phyloP scores from a whole-genome alignment of 2,113 vertebrate genomes.

The Setophaga kirtlandii region DNA sequence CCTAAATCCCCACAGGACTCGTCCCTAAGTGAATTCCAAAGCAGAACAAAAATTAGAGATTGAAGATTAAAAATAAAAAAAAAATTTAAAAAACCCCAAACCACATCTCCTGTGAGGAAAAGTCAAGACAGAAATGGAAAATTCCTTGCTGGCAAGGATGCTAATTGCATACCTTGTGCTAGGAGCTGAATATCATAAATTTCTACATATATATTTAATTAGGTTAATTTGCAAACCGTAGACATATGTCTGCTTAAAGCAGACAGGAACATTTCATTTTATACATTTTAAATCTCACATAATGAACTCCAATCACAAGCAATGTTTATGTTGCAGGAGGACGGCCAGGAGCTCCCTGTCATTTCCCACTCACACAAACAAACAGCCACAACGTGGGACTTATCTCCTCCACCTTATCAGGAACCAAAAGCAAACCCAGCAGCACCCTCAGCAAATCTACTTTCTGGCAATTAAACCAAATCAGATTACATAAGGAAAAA shows the following conservation, averaged over 20 bases:
- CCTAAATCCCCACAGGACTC: background rate
- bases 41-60: conserved; percentile 35
- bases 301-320: background rate
- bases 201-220: conserved; percentile 67
- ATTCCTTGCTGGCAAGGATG: conserved; percentile 50
- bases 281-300: background rate
- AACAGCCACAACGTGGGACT: background rate
- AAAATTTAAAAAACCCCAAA: background rate
- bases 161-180: conserved; percentile 20
- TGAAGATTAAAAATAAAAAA: background rate
- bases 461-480: background rate
- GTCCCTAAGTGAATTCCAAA: background rate
- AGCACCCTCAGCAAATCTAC: background rate
- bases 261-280: conserved; percentile 40
- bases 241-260: conserved; percentile 38
- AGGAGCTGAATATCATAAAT: conserved; percentile 27
- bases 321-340: background rate
- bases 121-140: conserved; percentile 55
- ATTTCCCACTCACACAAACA: background rate
- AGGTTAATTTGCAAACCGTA: conserved; percentile 52
- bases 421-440: background rate
- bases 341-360: background rate
- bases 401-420: background rate
- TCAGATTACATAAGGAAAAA: background rate
- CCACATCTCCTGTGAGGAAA: background rate